phyloP scores from a whole-genome alignment of 2,888 invertebrate species.

The Macaria liturata region DNA sequence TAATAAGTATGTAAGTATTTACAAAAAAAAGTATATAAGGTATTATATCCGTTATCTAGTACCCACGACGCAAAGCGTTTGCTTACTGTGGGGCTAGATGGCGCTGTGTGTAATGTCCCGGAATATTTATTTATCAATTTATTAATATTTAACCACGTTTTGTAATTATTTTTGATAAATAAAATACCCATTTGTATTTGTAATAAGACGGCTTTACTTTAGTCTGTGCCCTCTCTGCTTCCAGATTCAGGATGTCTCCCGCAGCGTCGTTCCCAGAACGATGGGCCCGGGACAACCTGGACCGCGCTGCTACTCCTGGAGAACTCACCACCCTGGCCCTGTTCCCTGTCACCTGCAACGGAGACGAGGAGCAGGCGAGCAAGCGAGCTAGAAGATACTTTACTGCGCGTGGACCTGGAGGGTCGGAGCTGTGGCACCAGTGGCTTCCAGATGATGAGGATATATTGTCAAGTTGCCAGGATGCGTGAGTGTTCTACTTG shows the following conservation, averaged over 20 bases:
- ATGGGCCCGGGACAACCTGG: slow-evolving; percentile 77
- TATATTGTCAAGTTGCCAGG: slow-evolving; percentile 74
- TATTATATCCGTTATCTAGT: too few relatives aligned
- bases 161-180: too few relatives aligned
- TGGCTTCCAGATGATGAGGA: slow-evolving; percentile 74
- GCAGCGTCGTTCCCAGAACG: slow-evolving; percentile 80
- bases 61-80: too few relatives aligned
- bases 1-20: too few relatives aligned
- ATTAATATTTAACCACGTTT: too few relatives aligned
- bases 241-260: slow-evolving; percentile 67
- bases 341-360: slow-evolving; percentile 61
- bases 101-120: too few relatives aligned
- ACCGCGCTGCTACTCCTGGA: slow-evolving; percentile 54
- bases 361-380: slow-evolving; percentile 64
- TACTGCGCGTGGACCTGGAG: slow-evolving; percentile 66
- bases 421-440: slow-evolving; percentile 70
- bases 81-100: too few relatives aligned
- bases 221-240: slow-evolving; percentile 17
- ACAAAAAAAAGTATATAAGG: too few relatives aligned
- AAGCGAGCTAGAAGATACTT: slow-evolving; percentile 70
- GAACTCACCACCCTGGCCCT: slow-evolving; percentile 62
- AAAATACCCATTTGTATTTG: too few relatives aligned
- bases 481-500: slow-evolving; percentile 59
- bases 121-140: too few relatives aligned
- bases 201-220: too few relatives aligned